A percentile compares a stretch with the other conserved stretches of the same genome.
phyloP scores from a whole-genome alignment of 2,797 vertebrate species.

The Oreortyx pictus region DNA sequence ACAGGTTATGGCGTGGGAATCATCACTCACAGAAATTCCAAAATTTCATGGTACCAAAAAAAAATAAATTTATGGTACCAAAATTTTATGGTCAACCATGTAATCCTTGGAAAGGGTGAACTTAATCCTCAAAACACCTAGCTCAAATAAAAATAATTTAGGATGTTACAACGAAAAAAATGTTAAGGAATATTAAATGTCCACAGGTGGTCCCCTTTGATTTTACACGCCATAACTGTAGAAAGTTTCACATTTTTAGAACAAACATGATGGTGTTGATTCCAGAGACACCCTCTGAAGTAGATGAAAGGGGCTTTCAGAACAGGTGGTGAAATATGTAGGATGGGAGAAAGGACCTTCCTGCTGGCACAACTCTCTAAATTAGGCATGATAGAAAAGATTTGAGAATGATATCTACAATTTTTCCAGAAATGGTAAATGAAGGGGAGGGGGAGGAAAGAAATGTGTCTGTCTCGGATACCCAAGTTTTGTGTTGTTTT shows the following conservation, averaged over 20 bases:
- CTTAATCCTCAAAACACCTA: neutral
- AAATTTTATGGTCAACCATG: neutral
- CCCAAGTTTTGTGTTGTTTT: slow-evolving; percentile 66
- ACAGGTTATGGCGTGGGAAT: neutral
- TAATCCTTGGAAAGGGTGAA: neutral
- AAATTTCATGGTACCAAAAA: neutral
- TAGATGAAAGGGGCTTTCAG: neutral
- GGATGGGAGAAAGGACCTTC: neutral
- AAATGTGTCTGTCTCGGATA: slow-evolving; percentile 12
- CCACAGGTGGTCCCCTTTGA: neutral
- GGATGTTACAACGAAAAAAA: neutral
- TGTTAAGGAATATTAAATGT: neutral
- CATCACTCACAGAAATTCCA: neutral
- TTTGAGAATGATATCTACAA: slow-evolving; percentile 52
- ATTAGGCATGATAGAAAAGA: slow-evolving; percentile 52
- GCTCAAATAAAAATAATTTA: neutral
- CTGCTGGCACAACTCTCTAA: neutral
- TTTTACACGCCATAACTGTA: neutral
- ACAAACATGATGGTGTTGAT: neutral
- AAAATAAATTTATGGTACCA: too few relatives aligned
- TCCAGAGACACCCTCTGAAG: neutral
- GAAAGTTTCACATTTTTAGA: neutral
- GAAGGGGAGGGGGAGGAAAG: slow-evolving; percentile 55
- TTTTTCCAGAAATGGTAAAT: slow-evolving; percentile 55
- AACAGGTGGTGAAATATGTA: neutral